phyloP scores from a whole-genome alignment of 1,140 invertebrate species.

The Drosophila busckii region DNA sequence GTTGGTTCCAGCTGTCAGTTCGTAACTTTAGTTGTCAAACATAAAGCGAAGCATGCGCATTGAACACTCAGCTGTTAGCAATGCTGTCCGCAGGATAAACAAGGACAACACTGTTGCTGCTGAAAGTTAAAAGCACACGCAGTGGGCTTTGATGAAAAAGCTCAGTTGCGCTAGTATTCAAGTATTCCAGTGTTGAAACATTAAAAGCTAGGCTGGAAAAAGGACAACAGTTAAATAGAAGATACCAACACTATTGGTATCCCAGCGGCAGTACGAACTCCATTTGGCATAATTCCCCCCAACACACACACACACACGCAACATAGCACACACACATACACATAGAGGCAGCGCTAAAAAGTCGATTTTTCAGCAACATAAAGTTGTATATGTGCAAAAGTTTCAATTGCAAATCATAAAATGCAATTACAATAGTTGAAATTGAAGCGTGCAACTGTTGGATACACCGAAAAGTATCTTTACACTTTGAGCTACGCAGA shows the following conservation, averaged over 20 bases:
- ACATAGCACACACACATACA: conserved; percentile 14
- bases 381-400: conserved; percentile 65
- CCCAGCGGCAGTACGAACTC: conserved; percentile 54
- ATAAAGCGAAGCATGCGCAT: conserved; percentile 29
- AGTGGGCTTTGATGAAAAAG: conserved; percentile 30
- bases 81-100: conserved; percentile 23
- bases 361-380: conserved; percentile 70
- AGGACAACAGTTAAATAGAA: conserved; percentile 64
- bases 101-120: conserved; percentile 26
- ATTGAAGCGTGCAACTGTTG: background rate
- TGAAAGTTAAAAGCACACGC: conserved; percentile 20
- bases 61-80: conserved; percentile 38
- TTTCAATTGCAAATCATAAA: conserved; percentile 50
- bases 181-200: conserved; percentile 69
- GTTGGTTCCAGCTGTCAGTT: conserved; percentile 2
- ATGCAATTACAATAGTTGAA: conserved; percentile 25
- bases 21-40: conserved; percentile 3
- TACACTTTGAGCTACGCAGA: conserved; percentile 4
- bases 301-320: conserved; percentile 20
- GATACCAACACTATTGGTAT: conserved; percentile 75
- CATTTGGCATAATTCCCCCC: conserved; percentile 63
- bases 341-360: conserved; percentile 45
- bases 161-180: conserved; percentile 23
- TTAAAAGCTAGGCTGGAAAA: conserved; percentile 68
- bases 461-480: conserved; percentile 1